Conservation (phyloP, 2,888 invertebrate species). For the Cylindroiulus punctatus region DNA sequence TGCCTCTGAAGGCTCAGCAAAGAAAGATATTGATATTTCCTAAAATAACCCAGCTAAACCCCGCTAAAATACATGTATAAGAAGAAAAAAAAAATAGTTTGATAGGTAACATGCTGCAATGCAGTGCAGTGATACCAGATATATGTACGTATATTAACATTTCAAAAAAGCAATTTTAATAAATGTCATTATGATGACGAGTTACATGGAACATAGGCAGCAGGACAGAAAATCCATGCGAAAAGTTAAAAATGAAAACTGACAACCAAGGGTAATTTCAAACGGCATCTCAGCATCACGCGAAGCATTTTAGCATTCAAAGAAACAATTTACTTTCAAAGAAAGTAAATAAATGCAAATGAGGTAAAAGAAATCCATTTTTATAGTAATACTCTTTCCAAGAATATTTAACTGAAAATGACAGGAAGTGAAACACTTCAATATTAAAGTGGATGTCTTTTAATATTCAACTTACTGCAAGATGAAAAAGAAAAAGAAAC, state of each 20-base stretch:
- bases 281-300: background rate
- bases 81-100: background rate
- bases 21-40: background rate
- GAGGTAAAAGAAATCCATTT: background rate
- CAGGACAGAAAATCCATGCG: background rate
- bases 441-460: background rate
- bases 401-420: background rate
- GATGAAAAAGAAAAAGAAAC: no score
- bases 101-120: no score
- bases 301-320: background rate
- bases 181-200: background rate
- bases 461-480: no score
- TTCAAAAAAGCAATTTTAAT: constrained; percentile 16
- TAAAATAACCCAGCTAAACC: background rate
- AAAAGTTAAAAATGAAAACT: background rate
- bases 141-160: background rate
- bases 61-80: background rate
- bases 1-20: background rate
- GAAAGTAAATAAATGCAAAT: constrained; percentile 27
- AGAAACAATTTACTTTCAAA: background rate
- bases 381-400: background rate
- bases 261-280: constrained; percentile 6
- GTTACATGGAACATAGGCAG: background rate
- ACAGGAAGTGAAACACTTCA: background rate
- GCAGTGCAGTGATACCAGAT: no score